Conservation (phyloP, 2,888 invertebrate species). For the Sarcophaga carnaria region DNA sequence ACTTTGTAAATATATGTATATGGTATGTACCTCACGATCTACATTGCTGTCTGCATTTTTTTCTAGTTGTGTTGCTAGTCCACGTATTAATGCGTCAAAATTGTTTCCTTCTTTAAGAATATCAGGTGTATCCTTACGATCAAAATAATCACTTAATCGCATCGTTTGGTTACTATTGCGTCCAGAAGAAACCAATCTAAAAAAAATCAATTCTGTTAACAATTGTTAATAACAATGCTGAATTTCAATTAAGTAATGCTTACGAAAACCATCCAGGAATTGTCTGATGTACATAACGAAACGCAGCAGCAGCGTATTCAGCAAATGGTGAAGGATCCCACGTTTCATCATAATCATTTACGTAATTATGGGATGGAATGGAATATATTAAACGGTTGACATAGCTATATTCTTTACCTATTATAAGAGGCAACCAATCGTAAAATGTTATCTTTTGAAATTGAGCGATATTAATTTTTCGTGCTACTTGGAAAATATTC, state of each 20-base stretch:
- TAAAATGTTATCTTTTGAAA: slow-evolving; percentile 83
- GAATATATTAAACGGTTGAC: slow-evolving; percentile 74
- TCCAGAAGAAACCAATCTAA: slow-evolving; percentile 75
- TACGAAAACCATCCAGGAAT: slow-evolving; percentile 82
- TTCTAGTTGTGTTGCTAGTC: slow-evolving; percentile 88
- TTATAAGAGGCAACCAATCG: slow-evolving; percentile 82
- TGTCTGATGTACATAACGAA: slow-evolving; percentile 84
- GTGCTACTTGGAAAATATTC: slow-evolving; percentile 81
- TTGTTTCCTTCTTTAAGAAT: slow-evolving; percentile 80
- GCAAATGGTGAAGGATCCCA: slow-evolving; percentile 83
- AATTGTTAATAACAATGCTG: neutral
- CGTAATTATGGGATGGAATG: slow-evolving; percentile 75
- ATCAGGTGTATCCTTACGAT: slow-evolving; percentile 72
- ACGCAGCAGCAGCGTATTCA: slow-evolving; percentile 85
- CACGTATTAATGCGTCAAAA: slow-evolving; percentile 87
- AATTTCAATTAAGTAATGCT: slow-evolving; percentile 61
- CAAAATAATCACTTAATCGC: slow-evolving; percentile 76
- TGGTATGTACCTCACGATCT: slow-evolving; percentile 83
- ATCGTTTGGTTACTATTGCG: slow-evolving; percentile 74
- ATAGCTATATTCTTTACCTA: slow-evolving; percentile 76
- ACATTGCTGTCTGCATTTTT: slow-evolving; percentile 88
- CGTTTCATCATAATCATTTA: slow-evolving; percentile 82
- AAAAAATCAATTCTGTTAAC: neutral
- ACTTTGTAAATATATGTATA: no score
- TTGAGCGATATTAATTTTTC: slow-evolving; percentile 82